A percentile compares a stretch with the other conserved stretches of the same genome.
These are phyloP conservation scores for Macropodus opercularis DNA, from an alignment of 2,797 vertebrate genomes.

Conservation along the genomic window DNA sequence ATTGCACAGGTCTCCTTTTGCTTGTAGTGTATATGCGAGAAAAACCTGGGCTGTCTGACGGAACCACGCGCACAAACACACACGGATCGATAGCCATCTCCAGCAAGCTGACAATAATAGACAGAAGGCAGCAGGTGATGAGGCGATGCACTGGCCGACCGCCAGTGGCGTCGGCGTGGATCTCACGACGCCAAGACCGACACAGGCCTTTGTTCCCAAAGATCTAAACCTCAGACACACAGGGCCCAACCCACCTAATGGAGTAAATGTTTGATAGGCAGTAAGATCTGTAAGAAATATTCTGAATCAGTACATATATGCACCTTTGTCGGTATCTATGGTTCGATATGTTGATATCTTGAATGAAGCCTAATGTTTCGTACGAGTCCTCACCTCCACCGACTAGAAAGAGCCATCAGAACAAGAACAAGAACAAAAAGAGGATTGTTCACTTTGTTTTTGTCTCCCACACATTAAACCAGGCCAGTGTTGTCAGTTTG, in stretches of 20 bases:
- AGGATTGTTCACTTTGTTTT: slow-evolving; percentile 40
- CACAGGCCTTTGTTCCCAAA: slow-evolving; percentile 6
- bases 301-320: too few relatives aligned
- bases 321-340: too few relatives aligned
- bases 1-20: slow-evolving; percentile 10
- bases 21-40: slow-evolving; percentile 20
- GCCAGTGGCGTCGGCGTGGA: slow-evolving; percentile 38
- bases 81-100: slow-evolving; percentile 55
- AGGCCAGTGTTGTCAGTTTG: slow-evolving; percentile 52
- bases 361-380: too few relatives aligned
- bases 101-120: slow-evolving; percentile 64
- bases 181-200: slow-evolving; percentile 15
- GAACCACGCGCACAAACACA: slow-evolving; percentile 18
- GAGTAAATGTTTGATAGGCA: not conserved
- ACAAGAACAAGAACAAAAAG: slow-evolving; percentile 40
- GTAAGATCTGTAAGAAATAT: too few relatives aligned
- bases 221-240: slow-evolving; percentile 15
- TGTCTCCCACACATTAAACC: slow-evolving; percentile 55
- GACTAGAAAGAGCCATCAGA: slow-evolving; percentile 1
- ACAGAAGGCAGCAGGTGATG: slow-evolving; percentile 56
- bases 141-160: slow-evolving; percentile 35
- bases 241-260: not conserved
- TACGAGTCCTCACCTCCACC: slow-evolving; percentile 3
- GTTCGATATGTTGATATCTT: too few relatives aligned
- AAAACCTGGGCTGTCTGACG: slow-evolving; percentile 28